Percentiles rank a stretch among this genome's conserved stretches.
These are phyloP conservation scores for Miniopterus natalensis DNA, from an alignment of 2,113 vertebrate species.

Conservation along the genomic window DNA sequence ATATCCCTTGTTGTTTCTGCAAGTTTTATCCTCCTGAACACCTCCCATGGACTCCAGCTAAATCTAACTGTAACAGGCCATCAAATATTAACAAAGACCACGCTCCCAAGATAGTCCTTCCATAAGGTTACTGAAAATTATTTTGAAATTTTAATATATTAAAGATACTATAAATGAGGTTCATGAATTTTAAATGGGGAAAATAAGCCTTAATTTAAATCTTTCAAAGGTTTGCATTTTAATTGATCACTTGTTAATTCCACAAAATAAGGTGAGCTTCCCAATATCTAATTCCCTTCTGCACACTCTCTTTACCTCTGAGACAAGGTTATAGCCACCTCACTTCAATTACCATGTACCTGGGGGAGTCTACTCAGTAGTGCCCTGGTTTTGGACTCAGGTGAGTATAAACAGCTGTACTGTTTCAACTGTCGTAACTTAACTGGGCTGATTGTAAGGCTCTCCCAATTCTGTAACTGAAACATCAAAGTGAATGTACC, in stretches of 20 bases:
- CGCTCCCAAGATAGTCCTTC: neutral
- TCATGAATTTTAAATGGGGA: conserved; percentile 1
- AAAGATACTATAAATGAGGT: neutral
- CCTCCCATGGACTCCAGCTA: neutral
- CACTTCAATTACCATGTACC: neutral
- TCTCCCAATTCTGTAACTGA: neutral
- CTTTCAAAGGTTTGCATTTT: neutral
- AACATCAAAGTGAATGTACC: neutral
- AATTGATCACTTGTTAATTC: neutral
- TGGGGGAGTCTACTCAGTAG: neutral
- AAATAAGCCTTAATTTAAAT: neutral
- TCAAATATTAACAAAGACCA: neutral
- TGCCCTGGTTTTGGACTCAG: neutral
- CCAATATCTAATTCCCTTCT: neutral
- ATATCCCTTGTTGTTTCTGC: neutral
- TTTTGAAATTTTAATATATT: neutral
- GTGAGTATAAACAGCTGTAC: neutral
- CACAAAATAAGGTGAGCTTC: neutral
- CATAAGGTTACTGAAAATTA: neutral
- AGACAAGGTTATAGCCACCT: neutral
- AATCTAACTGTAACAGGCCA: neutral
- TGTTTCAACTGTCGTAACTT: neutral
- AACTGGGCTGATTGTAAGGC: neutral
- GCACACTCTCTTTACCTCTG: neutral
- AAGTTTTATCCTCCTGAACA: neutral